A percentile compares a stretch with the other conserved stretches of the same genome.
Evolutionary conservation across 2,113 vertebrate genomes (phyloP).

Genomic region (Nerophis lumbriciformis): DNA sequence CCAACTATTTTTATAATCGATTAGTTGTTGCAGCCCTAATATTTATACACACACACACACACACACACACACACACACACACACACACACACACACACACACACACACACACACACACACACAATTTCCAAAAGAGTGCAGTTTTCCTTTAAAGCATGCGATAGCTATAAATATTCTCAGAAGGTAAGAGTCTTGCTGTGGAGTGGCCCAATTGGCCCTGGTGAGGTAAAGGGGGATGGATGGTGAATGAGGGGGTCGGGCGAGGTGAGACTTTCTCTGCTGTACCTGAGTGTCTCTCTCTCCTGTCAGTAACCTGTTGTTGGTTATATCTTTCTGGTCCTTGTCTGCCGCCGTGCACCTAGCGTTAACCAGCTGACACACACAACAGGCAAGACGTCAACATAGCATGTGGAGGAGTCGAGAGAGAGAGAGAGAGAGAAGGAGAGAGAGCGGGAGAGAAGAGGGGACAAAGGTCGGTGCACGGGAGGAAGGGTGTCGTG

Average conservation of each 20-base stretch:
- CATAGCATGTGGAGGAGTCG: slow-evolving; percentile 29
- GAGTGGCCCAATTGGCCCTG: slow-evolving; percentile 64
- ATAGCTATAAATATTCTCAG: background rate
- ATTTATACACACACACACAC: too few species aligned
- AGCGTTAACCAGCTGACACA: slow-evolving; percentile 96
- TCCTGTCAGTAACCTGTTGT: slow-evolving; percentile 99
- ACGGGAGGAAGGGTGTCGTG: slow-evolving; percentile 28
- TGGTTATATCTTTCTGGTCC: slow-evolving; percentile 99
- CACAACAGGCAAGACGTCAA: slow-evolving; percentile 65
- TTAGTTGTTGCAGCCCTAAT: too few species aligned
- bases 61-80: too few species aligned
- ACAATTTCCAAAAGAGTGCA: too few species aligned
- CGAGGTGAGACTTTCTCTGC: slow-evolving; percentile 51
- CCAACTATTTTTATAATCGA: too few species aligned
- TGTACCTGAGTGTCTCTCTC: slow-evolving; percentile 97
- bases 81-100: too few species aligned
- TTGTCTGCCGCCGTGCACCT: slow-evolving; percentile 95
- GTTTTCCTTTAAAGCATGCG: too few species aligned
- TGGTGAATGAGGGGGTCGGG: slow-evolving; percentile 44
- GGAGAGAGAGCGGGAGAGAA: slow-evolving; percentile 24
- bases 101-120: too few species aligned
- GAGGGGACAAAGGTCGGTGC: slow-evolving; percentile 24
- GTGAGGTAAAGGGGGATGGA: slow-evolving; percentile 18
- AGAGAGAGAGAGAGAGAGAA: slow-evolving; percentile 24
- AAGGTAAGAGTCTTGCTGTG: slow-evolving; percentile 67